Evolutionary conservation across 2,888 invertebrate genomes (phyloP).

Genomic region (Dasypogon diadema): DNA sequence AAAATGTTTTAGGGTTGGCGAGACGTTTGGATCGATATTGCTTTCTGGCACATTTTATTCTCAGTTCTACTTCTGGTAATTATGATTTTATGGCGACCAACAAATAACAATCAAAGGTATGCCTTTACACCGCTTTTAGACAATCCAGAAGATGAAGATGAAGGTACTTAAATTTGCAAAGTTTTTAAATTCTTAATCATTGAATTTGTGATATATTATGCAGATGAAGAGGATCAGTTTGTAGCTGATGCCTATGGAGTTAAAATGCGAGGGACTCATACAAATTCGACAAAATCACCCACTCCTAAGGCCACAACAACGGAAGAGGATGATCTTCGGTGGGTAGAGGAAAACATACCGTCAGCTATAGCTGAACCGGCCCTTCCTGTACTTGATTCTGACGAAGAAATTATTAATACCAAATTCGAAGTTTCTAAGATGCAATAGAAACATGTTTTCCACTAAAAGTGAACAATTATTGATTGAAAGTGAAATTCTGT

Average conservation of each 20-base stretch:
- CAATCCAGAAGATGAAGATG: slow-evolving; percentile 82
- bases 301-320: slow-evolving; percentile 67
- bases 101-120: slow-evolving; percentile 94
- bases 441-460: slow-evolving; percentile 72
- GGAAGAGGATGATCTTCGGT: slow-evolving; percentile 84
- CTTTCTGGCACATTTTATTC: slow-evolving; percentile 95
- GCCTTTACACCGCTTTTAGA: slow-evolving; percentile 94
- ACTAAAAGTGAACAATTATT: not conserved
- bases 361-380: slow-evolving; percentile 79
- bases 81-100: slow-evolving; percentile 95
- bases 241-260: slow-evolving; percentile 89
- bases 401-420: slow-evolving; percentile 86
- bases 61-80: slow-evolving; percentile 88
- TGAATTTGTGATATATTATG: not conserved
- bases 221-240: slow-evolving; percentile 85
- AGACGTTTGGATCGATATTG: slow-evolving; percentile 93
- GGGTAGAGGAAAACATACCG: slow-evolving; percentile 96
- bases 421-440: slow-evolving; percentile 91
- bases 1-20: slow-evolving; percentile 84
- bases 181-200: not conserved
- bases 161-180: slow-evolving; percentile 67
- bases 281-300: slow-evolving; percentile 66
- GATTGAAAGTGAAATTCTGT: not conserved
- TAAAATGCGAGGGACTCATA: slow-evolving; percentile 75
- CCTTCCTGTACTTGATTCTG: slow-evolving; percentile 78